These are phyloP conservation scores for Phalacrocorax aristotelis DNA, from an alignment of 2,113 vertebrate species.

Conservation along the genomic window DNA sequence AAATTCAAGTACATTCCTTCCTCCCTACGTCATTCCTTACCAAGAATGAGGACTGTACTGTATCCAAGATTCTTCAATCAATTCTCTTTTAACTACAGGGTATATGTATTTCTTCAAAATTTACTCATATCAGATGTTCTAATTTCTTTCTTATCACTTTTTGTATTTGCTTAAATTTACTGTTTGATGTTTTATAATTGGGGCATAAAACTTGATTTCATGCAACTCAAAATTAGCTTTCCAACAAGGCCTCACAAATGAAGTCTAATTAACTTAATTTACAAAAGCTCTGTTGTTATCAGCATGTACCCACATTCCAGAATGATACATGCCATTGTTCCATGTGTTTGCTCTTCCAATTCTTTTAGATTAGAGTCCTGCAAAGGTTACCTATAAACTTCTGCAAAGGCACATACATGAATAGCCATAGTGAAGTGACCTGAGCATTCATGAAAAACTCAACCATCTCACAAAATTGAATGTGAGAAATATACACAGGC, in stretches of 20 bases:
- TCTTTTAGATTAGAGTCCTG: neutral
- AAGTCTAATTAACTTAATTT: neutral
- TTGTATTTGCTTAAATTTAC: neutral
- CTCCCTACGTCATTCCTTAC: neutral
- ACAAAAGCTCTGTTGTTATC: neutral
- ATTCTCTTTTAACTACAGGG: neutral
- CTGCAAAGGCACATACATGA: neutral
- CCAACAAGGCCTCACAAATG: neutral
- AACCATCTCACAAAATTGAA: neutral
- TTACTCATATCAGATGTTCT: neutral
- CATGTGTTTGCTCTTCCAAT: neutral
- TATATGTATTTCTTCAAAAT: neutral
- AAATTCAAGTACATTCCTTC: conserved; percentile 49
- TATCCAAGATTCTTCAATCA: neutral
- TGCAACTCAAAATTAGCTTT: neutral
- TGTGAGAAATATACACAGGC: neutral
- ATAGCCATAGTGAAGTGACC: neutral
- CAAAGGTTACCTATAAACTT: neutral
- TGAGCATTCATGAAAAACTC: neutral
- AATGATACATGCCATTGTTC: neutral
- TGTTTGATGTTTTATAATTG: neutral
- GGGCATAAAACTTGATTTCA: neutral
- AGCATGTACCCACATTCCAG: neutral
- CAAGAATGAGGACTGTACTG: neutral
- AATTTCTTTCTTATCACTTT: neutral